A percentile compares a stretch with the other conserved stretches of the same genome.
Conservation (phyloP, 1,140 invertebrate species). For the Drosophila aff. region DNA sequence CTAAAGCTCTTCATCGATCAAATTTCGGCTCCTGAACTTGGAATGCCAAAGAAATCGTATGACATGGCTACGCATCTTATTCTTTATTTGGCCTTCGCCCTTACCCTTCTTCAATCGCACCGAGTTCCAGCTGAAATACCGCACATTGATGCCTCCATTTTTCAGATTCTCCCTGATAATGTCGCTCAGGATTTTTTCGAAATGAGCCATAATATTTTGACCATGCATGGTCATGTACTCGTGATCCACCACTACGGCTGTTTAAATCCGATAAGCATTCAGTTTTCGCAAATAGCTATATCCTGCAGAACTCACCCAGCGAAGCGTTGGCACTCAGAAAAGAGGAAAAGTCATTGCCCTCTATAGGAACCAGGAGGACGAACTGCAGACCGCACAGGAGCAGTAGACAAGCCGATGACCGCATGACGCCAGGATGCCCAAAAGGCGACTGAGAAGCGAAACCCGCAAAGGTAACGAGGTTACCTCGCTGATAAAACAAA, state of each 20-base stretch:
- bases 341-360: slow-evolving; percentile 88
- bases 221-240: slow-evolving; percentile 87
- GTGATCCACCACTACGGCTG: slow-evolving; percentile 88
- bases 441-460: slow-evolving; percentile 58
- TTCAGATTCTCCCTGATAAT: slow-evolving; percentile 87
- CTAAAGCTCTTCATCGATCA: no score
- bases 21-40: no score
- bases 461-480: slow-evolving; percentile 13
- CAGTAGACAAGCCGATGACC: slow-evolving; percentile 30
- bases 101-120: slow-evolving; percentile 89
- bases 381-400: slow-evolving; percentile 37
- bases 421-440: slow-evolving; percentile 47
- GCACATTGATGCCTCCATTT: slow-evolving; percentile 88
- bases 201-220: slow-evolving; percentile 86
- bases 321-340: slow-evolving; percentile 89
- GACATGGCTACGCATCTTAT: no score
- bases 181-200: slow-evolving; percentile 88
- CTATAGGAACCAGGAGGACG: slow-evolving; percentile 1
- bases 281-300: background rate
- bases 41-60: no score
- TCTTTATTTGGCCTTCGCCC: background rate
- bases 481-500: slow-evolving; percentile 49
- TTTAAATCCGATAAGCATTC: slow-evolving; percentile 48
- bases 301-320: slow-evolving; percentile 86
- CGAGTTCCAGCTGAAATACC: slow-evolving; percentile 88